These are phyloP conservation scores for Antechinus flavipes DNA, from an alignment of 2,113 vertebrate species.

Conservation along the genomic window DNA sequence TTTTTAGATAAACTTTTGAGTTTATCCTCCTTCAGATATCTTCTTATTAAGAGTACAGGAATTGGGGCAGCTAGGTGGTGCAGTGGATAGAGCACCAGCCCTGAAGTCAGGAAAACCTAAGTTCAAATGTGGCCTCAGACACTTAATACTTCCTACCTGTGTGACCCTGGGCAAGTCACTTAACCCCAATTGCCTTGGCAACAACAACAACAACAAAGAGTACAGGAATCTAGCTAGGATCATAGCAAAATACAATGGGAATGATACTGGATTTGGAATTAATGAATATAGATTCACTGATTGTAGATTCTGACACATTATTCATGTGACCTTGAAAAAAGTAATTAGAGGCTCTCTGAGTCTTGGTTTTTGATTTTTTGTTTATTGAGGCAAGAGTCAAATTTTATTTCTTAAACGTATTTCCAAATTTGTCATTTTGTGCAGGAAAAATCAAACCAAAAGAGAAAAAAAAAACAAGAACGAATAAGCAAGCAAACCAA, in stretches of 20 bases:
- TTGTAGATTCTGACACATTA: neutral
- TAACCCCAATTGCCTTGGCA: too few relatives aligned
- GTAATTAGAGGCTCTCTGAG: neutral
- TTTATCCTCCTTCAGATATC: neutral
- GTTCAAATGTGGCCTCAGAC: too few relatives aligned
- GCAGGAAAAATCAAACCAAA: too few relatives aligned
- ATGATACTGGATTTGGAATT: neutral
- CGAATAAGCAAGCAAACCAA: too few relatives aligned
- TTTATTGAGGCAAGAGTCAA: neutral
- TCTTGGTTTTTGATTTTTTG: too few relatives aligned
- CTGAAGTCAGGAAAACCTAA: too few relatives aligned
- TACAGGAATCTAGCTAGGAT: neutral
- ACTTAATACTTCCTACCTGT: too few relatives aligned
- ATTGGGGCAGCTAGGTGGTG: neutral
- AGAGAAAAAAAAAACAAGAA: too few relatives aligned
- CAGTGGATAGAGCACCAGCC: too few relatives aligned
- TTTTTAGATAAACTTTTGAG: neutral
- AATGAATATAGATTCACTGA: neutral
- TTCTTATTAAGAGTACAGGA: neutral
- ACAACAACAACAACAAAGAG: neutral
- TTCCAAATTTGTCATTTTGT: too few relatives aligned
- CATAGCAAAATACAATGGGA: neutral
- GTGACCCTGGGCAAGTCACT: too few relatives aligned
- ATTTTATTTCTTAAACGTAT: too few relatives aligned
- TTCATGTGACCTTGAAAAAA: neutral